Conservation (phyloP, 2,888 invertebrate species). For the Acanthosepion pharaonis region DNA sequence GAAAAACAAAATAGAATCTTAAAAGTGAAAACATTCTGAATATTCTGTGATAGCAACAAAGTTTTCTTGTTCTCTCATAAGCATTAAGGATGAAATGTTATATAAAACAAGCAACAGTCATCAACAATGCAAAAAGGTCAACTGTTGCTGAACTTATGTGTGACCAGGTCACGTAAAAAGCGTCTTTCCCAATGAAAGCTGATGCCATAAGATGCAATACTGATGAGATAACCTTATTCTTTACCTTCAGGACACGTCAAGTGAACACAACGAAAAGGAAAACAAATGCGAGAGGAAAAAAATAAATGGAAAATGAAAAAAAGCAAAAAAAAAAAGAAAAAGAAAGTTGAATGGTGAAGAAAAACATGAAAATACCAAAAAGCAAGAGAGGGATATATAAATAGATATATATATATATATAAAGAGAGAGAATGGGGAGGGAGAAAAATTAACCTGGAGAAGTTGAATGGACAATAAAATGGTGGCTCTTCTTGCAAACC, state of each 20-base stretch:
- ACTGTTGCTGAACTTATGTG: not conserved
- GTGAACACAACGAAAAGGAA: not conserved
- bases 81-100: not conserved
- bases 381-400: not conserved
- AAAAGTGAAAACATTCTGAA: not conserved
- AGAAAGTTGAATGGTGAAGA: not conserved
- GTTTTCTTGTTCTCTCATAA: not conserved
- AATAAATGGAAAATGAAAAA: not conserved
- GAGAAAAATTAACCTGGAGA: not conserved
- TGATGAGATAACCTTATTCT: not conserved
- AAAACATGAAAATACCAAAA: not conserved
- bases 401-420: no score
- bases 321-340: not conserved
- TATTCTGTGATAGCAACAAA: not conserved
- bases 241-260: not conserved
- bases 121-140: not conserved
- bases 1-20: no score
- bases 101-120: not conserved
- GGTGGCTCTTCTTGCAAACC: not conserved
- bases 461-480: slow-evolving; percentile 8
- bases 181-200: not conserved
- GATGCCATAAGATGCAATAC: not conserved
- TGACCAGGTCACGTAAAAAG: not conserved
- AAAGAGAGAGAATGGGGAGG: no score
- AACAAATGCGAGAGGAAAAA: not conserved